Evolutionary conservation across 2,797 vertebrate species (phyloP).

Genomic region (Chelmon rostratus): DNA sequence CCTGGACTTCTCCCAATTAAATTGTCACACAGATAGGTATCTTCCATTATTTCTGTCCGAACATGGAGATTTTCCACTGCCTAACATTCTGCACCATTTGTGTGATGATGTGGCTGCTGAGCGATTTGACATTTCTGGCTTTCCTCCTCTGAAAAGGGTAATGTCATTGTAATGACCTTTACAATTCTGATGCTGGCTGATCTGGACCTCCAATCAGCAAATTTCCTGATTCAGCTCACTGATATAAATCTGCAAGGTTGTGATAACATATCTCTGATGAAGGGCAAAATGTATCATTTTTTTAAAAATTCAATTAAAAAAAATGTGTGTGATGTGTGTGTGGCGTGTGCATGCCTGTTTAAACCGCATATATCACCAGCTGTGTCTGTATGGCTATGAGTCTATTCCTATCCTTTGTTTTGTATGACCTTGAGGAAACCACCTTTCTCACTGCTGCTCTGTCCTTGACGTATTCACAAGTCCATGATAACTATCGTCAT

Average conservation of each 20-base stretch:
- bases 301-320: slow-evolving; percentile 2
- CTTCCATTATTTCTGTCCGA: slow-evolving; percentile 52
- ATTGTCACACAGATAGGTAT: slow-evolving; percentile 56
- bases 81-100: slow-evolving; percentile 55
- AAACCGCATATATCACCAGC: slow-evolving; percentile 38
- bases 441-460: slow-evolving; percentile 46
- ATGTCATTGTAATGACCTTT: slow-evolving; percentile 87
- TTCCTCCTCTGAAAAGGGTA: slow-evolving; percentile 72
- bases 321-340: neutral
- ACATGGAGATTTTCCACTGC: slow-evolving; percentile 35
- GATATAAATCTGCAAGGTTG: slow-evolving; percentile 50
- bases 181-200: slow-evolving; percentile 60
- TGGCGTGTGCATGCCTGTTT: slow-evolving; percentile 1
- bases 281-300: neutral
- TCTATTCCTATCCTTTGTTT: slow-evolving; percentile 46
- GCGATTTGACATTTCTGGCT: slow-evolving; percentile 74
- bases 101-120: slow-evolving; percentile 65
- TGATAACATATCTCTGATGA: slow-evolving; percentile 46
- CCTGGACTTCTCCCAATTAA: slow-evolving; percentile 34
- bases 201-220: slow-evolving; percentile 54
- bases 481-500: slow-evolving; percentile 46
- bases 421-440: slow-evolving; percentile 82
- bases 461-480: slow-evolving; percentile 42
- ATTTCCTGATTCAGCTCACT: slow-evolving; percentile 48
- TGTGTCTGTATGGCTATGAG: slow-evolving; percentile 37